phyloP scores from a whole-genome alignment of 2,113 vertebrate species.

The Neolamprologus kungweensis region DNA sequence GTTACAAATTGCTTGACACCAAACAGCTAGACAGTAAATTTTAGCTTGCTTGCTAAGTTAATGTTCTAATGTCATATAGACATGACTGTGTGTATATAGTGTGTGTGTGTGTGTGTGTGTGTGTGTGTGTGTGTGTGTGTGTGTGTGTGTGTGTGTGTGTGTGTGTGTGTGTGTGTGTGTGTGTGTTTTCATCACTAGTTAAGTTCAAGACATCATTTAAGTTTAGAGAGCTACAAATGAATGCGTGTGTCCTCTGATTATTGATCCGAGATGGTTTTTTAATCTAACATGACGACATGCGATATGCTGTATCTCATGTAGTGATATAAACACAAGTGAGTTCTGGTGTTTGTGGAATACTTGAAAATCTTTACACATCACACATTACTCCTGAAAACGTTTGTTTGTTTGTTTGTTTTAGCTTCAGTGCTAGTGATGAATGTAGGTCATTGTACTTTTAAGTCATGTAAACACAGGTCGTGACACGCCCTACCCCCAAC shows the following conservation, averaged over 20 bases:
- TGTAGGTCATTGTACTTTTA: neutral
- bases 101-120: neutral
- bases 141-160: neutral
- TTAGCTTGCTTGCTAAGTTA: neutral
- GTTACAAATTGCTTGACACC: neutral
- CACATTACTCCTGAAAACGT: neutral
- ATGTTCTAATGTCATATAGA: neutral
- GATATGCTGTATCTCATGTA: neutral
- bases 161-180: neutral
- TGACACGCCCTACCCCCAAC: neutral
- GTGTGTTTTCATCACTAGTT: neutral
- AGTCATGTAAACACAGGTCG: neutral
- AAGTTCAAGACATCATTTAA: neutral
- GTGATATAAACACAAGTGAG: neutral
- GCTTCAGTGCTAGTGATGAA: neutral
- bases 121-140: neutral
- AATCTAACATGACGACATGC: neutral
- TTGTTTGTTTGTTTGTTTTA: neutral
- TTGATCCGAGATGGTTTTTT: neutral
- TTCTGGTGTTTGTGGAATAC: neutral
- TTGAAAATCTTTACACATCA: neutral
- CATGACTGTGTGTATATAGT: neutral
- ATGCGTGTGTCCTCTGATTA: rapidly evolving
- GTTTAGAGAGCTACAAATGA: neutral
- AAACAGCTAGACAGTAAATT: neutral